Conservation (phyloP, 2,113 vertebrate species). For the Argyrosomus japonicus region DNA sequence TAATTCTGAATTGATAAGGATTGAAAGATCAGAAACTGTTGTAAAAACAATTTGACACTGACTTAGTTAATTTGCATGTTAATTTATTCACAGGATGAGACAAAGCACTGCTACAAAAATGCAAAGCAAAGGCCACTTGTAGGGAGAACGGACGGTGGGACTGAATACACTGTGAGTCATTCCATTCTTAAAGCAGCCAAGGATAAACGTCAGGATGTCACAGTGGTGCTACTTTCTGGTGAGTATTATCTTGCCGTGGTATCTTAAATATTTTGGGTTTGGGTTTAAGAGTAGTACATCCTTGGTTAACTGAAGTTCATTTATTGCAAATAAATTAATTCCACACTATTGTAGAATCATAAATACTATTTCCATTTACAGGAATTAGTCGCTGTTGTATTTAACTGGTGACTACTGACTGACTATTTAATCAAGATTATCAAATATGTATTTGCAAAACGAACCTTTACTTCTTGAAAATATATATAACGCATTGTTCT, state of each 20-base stretch:
- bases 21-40: background rate
- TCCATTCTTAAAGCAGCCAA: background rate
- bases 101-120: constrained; percentile 40
- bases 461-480: background rate
- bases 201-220: background rate
- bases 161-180: constrained; percentile 37
- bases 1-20: background rate
- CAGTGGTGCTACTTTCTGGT: constrained; percentile 67
- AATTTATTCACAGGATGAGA: constrained; percentile 36
- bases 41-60: background rate
- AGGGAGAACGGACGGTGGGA: background rate
- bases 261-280: background rate
- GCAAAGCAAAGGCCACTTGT: constrained; percentile 33
- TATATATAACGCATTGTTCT: background rate
- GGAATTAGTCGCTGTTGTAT: background rate
- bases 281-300: background rate
- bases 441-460: background rate
- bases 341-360: background rate
- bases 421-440: background rate
- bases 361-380: background rate
- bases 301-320: background rate
- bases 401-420: too few species aligned
- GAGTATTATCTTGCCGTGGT: background rate
- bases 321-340: background rate
- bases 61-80: background rate